Base-by-base conservation (phyloP, 2,113 vertebrate species). In the Ochotona princeps region DNA sequence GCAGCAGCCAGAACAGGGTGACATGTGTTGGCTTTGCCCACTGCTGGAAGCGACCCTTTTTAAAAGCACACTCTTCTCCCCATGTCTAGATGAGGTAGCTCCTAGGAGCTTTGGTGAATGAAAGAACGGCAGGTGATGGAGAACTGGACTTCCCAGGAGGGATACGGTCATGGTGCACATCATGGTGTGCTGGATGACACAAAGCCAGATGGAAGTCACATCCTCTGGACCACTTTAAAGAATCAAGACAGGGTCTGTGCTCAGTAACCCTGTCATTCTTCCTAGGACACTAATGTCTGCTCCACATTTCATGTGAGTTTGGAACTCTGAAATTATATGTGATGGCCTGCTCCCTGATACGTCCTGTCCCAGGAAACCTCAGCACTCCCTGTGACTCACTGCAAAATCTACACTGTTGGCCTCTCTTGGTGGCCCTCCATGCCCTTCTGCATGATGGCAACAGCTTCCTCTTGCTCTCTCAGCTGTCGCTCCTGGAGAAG, bases 171-270 rank as follows among this genome's bases (percentile, higher is more conserved):
- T 8, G 81, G 74, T 57, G 69, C 51, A 38, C 14, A 49, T 49
- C 21, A 51, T 18, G 60, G 78, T 30, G 49, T 7, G 44, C 25
- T 14, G 2, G 28, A 4, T 57, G 49, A 20, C 5, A 57, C 54
- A 18, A 57, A 57, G 54, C 54, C 14, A 14, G 15, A 13, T 18
- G 18, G 12, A 23, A 69, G 80, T 65, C 21, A 65, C 76, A 83
- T 91, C 38, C 76, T 72, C 66, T 80, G 49, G 21, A 20, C 13
- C 80, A 70, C 70, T 60, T 79, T 35, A 74, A 63, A 82, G 51
- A 74, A 44, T 30, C 28, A 47, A 80, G 63, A 76, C 3, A 67
- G 70, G 81, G 38, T 38, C 60, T 63, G 10, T 72, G 69, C 11
- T 78, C 38, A 21, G 7, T 51, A 80, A 60, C 12, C 1, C 9